phyloP scores from a whole-genome alignment of 2,888 invertebrate species.

The Onchidella celtica region DNA sequence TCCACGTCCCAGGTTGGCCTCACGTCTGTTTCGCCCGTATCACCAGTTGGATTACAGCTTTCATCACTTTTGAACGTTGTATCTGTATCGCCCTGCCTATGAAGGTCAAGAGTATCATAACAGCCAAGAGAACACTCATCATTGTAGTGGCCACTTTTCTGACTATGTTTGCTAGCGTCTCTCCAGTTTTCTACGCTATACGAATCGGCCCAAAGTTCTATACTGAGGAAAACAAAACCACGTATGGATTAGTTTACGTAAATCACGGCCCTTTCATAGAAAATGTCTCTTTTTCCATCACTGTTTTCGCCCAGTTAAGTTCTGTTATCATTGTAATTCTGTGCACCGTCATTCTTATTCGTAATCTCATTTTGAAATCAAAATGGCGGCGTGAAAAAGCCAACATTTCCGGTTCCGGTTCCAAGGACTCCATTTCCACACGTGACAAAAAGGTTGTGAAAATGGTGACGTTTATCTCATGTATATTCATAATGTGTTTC shows the following conservation, averaged over 20 bases:
- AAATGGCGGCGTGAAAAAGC: background rate
- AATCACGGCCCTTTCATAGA: background rate
- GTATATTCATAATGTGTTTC: constrained; percentile 19
- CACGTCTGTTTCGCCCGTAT: no score
- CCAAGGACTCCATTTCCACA: background rate
- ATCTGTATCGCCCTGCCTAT: constrained; percentile 32
- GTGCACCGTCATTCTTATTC: constrained; percentile 19
- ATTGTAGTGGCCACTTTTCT: background rate
- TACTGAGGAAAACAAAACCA: background rate
- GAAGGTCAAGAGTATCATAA: constrained; percentile 27
- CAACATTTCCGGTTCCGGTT: background rate
- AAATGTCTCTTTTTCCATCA: constrained; percentile 16
- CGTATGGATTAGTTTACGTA: background rate
- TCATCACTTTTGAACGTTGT: constrained; percentile 34
- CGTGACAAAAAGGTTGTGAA: constrained; percentile 8
- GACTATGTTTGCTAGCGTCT: constrained; percentile 13
- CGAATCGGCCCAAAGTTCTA: background rate
- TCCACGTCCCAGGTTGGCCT: no score
- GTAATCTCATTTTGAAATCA: background rate
- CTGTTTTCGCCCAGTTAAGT: constrained; percentile 8
- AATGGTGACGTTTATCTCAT: constrained; percentile 3
- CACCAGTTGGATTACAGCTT: no score
- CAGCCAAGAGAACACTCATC: constrained; percentile 13
- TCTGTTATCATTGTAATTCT: constrained; percentile 18
- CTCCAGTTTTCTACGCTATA: constrained; percentile 5